phyloP scores from a whole-genome alignment of 64 coral and sea anemone genomes.

The Orbicella faveolata region DNA sequence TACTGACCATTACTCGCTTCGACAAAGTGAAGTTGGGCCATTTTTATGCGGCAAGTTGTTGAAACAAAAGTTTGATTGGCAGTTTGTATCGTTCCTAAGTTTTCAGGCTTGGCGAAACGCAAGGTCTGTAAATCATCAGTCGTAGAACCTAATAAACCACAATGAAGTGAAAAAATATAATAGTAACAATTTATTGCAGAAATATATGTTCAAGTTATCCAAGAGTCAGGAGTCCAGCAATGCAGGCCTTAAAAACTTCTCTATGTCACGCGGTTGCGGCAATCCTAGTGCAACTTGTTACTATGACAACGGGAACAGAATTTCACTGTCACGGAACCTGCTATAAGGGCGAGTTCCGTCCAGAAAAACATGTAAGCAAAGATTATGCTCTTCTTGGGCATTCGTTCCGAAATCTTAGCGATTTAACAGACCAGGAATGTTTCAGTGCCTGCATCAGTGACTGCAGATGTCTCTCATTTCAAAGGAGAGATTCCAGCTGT shows the following conservation, averaged over 20 bases:
- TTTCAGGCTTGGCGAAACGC: no score
- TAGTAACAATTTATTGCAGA: no score
- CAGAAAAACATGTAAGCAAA: not conserved
- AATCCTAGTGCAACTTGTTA: not conserved
- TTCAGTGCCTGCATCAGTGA: slow-evolving; percentile 47
- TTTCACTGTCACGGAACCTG: not conserved
- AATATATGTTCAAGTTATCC: no score
- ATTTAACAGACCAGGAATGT: slow-evolving; percentile 28
- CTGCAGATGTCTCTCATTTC: slow-evolving; percentile 51
- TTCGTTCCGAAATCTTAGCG: slow-evolving; percentile 7
- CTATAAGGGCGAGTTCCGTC: slow-evolving; percentile 40
- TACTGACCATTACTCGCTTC: no score
- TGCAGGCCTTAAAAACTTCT: not conserved
- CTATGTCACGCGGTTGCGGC: not conserved
- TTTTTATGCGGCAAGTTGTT: no score
- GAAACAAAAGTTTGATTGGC: no score
- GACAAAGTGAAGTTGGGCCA: no score
- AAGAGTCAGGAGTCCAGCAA: not conserved
- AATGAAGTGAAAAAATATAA: no score
- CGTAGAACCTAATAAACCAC: no score
- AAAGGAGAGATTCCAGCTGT: slow-evolving; percentile 17
- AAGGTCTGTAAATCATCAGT: no score
- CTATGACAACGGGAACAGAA: not conserved
- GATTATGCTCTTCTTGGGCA: not conserved
- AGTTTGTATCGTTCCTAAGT: no score